A percentile compares a stretch with the other conserved stretches of the same genome.
These are phyloP conservation scores for Andrena bicolor DNA, from an alignment of 2,888 invertebrate genomes.

Conservation along the genomic window DNA sequence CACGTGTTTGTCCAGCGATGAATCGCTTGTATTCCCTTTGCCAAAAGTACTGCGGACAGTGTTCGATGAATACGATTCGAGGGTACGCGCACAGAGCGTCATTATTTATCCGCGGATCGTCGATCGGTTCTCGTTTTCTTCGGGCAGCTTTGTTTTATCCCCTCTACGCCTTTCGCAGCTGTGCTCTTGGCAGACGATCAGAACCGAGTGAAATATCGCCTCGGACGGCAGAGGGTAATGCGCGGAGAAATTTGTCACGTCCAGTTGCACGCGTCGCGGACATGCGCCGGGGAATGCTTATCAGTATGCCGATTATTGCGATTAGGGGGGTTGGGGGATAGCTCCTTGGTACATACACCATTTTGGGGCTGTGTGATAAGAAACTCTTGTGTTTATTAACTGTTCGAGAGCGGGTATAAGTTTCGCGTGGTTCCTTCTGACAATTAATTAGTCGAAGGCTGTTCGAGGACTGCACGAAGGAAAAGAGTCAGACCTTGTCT, in stretches of 20 bases:
- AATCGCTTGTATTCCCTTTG: neutral
- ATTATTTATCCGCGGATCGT: constrained; percentile 6
- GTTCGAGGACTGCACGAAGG: no score
- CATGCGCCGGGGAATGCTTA: constrained; percentile 10
- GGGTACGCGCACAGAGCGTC: no score
- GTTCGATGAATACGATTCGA: no score
- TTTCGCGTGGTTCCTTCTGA: no score
- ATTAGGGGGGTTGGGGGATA: neutral
- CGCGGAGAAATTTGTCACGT: constrained; percentile 37
- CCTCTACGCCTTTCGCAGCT: neutral
- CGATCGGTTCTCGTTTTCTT: constrained; percentile 15
- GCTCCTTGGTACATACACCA: no score
- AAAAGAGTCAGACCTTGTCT: no score
- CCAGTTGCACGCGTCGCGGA: constrained; percentile 31
- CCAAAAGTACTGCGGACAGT: no score
- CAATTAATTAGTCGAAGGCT: no score
- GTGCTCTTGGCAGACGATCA: constrained; percentile 40
- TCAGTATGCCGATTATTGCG: constrained; percentile 9
- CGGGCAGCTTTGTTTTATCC: constrained; percentile 1
- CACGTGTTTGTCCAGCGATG: neutral
- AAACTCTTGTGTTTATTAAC: no score
- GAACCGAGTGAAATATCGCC: constrained; percentile 36
- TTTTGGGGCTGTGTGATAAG: no score
- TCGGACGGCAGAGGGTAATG: constrained; percentile 15
- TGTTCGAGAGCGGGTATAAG: no score